phyloP scores from a whole-genome alignment of 2,113 vertebrate genomes.

The Actenoides hombroni region DNA sequence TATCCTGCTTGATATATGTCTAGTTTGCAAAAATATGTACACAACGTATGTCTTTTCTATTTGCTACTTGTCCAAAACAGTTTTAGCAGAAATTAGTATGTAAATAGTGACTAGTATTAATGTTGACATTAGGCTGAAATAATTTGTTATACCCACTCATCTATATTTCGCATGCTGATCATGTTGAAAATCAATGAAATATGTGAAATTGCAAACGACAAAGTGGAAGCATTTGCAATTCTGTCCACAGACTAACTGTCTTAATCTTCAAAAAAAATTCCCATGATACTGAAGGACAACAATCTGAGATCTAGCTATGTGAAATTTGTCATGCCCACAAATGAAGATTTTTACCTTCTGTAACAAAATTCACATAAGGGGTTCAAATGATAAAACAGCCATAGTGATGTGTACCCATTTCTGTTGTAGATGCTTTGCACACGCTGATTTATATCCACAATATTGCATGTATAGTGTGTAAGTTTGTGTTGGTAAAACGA shows the following conservation, averaged over 20 bases:
- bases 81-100: conserved; percentile 14
- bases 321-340: neutral
- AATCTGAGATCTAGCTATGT: neutral
- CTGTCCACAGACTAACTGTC: neutral
- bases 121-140: conserved; percentile 28
- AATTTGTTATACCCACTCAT: conserved; percentile 20
- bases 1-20: neutral
- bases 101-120: conserved; percentile 44
- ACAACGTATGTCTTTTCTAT: conserved; percentile 4
- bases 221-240: conserved; percentile 15
- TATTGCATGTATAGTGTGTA: neutral
- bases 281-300: neutral
- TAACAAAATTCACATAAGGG: neutral
- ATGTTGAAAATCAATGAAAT: conserved; percentile 32
- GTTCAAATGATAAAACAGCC: neutral
- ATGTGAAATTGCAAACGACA: neutral
- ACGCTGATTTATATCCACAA: neutral
- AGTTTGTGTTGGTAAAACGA: neutral
- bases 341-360: neutral
- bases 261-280: neutral
- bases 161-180: conserved; percentile 26
- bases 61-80: neutral
- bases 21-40: conserved; percentile 1
- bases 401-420: neutral
- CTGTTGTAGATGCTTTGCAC: neutral